Evolutionary conservation across 2,888 invertebrate species (phyloP).

Genomic region (Notocelia uddmanniana): DNA sequence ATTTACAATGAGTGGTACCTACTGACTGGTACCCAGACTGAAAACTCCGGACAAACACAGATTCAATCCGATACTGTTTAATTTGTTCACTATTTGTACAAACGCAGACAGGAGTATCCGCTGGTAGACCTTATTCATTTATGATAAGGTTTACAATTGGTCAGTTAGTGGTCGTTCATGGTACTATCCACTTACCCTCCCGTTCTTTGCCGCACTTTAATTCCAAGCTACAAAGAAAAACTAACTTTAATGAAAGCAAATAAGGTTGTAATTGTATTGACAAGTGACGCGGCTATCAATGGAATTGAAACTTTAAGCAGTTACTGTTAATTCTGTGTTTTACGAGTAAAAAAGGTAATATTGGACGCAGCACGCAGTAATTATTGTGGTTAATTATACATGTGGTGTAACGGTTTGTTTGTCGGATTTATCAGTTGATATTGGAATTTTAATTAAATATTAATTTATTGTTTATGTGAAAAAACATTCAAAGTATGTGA

Average conservation of each 20-base stretch:
- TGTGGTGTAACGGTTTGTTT: not conserved
- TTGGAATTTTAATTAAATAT: not conserved
- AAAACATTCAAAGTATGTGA: no score
- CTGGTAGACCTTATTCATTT: not conserved
- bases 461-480: not conserved
- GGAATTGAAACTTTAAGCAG: slow-evolving; percentile 24
- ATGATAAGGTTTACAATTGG: not conserved
- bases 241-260: not conserved
- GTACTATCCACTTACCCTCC: slow-evolving; percentile 1
- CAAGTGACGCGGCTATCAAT: not conserved
- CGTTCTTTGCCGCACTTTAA: slow-evolving; percentile 7
- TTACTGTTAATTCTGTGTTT: slow-evolving; percentile 17
- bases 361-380: not conserved
- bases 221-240: not conserved
- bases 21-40: no score
- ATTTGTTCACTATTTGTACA: slow-evolving; percentile 24
- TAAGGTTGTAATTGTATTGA: not conserved
- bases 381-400: not conserved
- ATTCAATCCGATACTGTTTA: slow-evolving; percentile 27
- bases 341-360: slow-evolving; percentile 2
- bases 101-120: not conserved
- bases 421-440: not conserved
- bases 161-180: not conserved
- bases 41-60: slow-evolving; percentile 10
- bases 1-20: not conserved